Percentiles rank a stretch among this genome's conserved stretches.
phyloP scores from a whole-genome alignment of 2,888 invertebrate genomes.

The Lasioglossum marginatum region DNA sequence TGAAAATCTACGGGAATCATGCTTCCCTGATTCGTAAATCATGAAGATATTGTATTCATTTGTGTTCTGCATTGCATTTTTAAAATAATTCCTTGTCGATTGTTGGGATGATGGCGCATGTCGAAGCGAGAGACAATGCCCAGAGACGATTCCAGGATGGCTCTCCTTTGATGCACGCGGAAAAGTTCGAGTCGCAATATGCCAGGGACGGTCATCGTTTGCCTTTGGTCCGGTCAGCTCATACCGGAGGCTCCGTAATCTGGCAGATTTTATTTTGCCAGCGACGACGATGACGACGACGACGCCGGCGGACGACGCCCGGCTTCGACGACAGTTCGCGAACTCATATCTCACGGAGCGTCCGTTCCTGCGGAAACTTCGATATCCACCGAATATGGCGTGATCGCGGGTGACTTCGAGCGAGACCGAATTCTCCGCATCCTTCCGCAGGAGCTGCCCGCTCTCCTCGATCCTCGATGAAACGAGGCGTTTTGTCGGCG shows the following conservation, averaged over 20 bases:
- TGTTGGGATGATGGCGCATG: neutral
- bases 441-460: conserved; percentile 46
- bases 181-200: conserved; percentile 59
- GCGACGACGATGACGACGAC: conserved; percentile 9
- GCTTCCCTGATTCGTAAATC: neutral
- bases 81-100: neutral
- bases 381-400: conserved; percentile 71
- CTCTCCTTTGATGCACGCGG: neutral
- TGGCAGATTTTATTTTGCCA: conserved; percentile 71
- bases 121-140: conserved; percentile 41
- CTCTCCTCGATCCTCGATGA: conserved; percentile 52
- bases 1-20: neutral
- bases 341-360: conserved; percentile 74
- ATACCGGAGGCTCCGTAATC: conserved; percentile 63
- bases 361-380: conserved; percentile 73
- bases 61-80: neutral
- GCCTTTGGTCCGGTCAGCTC: conserved; percentile 48
- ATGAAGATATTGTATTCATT: neutral
- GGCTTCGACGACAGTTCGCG: conserved; percentile 68
- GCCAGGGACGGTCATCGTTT: conserved; percentile 56
- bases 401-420: conserved; percentile 41
- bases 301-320: conserved; percentile 38
- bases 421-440: conserved; percentile 62
- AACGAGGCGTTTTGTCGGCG: conserved; percentile 57
- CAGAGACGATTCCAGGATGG: neutral